Base-by-base conservation (phyloP, 2,113 vertebrate species). In the Protobothrops flavoviridis region DNA sequence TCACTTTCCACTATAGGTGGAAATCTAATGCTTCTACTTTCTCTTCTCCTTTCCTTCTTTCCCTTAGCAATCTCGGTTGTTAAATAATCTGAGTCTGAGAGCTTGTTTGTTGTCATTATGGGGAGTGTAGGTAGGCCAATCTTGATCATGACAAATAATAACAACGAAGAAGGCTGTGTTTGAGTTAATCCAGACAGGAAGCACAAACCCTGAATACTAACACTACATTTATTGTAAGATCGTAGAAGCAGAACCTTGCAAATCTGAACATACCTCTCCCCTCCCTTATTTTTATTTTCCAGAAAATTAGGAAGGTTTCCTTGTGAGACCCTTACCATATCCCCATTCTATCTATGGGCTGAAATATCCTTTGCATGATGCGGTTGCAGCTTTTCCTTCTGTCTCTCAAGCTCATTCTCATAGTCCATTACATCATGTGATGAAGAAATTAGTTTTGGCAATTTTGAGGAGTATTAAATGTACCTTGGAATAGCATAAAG, bases 391-490 rank as follows among this genome's bases (percentile, higher is more conserved):
- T 81, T 39, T 81, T 20, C 69, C 3, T 39, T 33, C 15, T 74
- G n/a, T 81, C 17, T 81, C n/a, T 33, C 69, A 39, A 39, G 17
- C n/a, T 81, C 69, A 81, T 39, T 81, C n/a, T 81, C 69, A 81
- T 39, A 81, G 2, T 12, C n/a, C 69, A 33, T 39, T 21, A 3
- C 2, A 81, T 39, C n/a, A 74, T 81, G 6, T 81, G 69, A 81
- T 39, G 5, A 33, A 69, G 64, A 81, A 39, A 81, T 39, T 39
- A 81, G n/a, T 96, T 96, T 95, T 94, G 96, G 97, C 97, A 98
- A 96, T 98, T 97, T 98, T 95, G 97, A 93, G 11, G 97, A 98
- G 98, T 98, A 99, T 98, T 99, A 99, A 98, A 98, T 98, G 98
- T 98, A 98, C 98, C 96, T 97, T 97, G 94, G 96, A 98, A 96